phyloP scores from a whole-genome alignment of 2,888 invertebrate genomes.

The Agrotis puta region DNA sequence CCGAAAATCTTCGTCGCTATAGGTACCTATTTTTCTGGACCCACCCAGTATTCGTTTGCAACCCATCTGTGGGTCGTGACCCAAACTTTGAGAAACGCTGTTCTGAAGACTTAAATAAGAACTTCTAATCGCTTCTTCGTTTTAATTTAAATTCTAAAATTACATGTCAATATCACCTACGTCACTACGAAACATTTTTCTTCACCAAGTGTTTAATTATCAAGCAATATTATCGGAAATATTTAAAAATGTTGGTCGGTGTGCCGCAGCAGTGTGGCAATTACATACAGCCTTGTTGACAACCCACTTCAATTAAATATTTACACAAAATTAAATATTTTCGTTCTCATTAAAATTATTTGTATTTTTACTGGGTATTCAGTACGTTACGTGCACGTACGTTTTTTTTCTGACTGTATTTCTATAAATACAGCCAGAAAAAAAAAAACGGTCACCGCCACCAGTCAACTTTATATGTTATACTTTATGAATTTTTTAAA shows the following conservation, averaged over 20 bases:
- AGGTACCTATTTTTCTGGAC: too few relatives aligned
- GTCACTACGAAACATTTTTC: constrained; percentile 11
- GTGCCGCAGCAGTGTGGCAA: constrained; percentile 22
- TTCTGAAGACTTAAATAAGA: too few relatives aligned
- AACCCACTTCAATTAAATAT: constrained; percentile 53
- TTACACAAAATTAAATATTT: constrained; percentile 43
- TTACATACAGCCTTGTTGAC: constrained; percentile 42
- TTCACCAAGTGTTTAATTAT: constrained; percentile 41
- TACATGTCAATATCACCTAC: neutral
- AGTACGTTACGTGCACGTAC: neutral
- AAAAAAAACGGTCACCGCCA: too few relatives aligned
- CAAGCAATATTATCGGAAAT: constrained; percentile 32
- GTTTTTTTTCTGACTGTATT: neutral
- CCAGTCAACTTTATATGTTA: neutral
- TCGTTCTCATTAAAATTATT: constrained; percentile 51
- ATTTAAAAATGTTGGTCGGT: neutral
- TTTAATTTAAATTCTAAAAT: constrained; percentile 7
- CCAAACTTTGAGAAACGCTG: too few relatives aligned
- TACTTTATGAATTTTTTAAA: constrained; percentile 3
- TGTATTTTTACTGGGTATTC: constrained; percentile 21
- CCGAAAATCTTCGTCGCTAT: too few relatives aligned
- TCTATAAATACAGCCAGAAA: too few relatives aligned
- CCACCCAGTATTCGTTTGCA: too few relatives aligned
- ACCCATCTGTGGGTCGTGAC: too few relatives aligned
- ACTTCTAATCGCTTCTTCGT: neutral